Conservation (phyloP, 2,113 vertebrate genomes). For the pig (Sus scrofa) region DNA sequence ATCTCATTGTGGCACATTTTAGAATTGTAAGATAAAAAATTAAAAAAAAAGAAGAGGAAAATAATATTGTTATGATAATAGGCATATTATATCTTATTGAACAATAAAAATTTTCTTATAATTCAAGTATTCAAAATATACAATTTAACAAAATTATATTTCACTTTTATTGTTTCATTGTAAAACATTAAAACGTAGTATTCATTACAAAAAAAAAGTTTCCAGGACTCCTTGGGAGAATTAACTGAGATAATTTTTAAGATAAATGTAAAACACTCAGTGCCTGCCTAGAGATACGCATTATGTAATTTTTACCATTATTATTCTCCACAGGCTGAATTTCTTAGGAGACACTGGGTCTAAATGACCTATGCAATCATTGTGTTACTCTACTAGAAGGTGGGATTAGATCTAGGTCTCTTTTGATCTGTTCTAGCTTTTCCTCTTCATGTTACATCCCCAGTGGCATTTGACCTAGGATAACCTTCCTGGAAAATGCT, state of each 20-base stretch:
- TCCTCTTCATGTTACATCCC: background rate
- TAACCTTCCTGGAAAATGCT: constrained; percentile 14
- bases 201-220: background rate
- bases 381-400: background rate
- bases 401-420: background rate
- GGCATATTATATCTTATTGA: background rate
- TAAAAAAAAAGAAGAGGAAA: background rate
- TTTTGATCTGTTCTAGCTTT: background rate
- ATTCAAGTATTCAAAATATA: background rate
- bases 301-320: background rate
- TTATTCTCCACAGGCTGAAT: background rate
- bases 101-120: background rate
- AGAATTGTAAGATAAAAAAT: background rate
- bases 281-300: background rate
- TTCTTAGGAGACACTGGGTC: background rate
- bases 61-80: background rate
- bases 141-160: background rate
- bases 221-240: background rate
- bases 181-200: background rate
- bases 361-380: background rate
- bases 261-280: background rate
- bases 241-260: background rate
- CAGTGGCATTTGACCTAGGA: background rate
- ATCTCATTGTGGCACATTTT: background rate
- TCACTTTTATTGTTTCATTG: background rate